Conservation (phyloP, 2,888 invertebrate species). For the Phytoseiulus persimilis region DNA sequence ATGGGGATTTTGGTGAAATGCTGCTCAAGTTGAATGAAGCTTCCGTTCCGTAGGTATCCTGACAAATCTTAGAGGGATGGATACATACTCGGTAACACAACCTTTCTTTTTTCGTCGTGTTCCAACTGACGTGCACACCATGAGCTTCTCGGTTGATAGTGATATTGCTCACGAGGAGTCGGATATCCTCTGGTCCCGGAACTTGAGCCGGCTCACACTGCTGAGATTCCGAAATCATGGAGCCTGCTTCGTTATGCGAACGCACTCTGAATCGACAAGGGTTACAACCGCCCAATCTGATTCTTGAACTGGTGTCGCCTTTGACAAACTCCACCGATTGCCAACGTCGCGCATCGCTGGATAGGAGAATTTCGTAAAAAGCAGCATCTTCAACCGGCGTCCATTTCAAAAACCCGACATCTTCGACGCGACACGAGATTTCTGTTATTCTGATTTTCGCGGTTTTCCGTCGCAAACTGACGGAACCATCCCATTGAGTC, state of each 20-base stretch:
- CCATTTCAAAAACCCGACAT: background rate
- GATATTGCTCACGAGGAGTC: background rate
- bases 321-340: background rate
- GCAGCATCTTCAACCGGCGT: background rate
- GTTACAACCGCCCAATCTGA: background rate
- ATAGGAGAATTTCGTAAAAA: background rate
- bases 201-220: background rate
- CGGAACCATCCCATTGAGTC: background rate
- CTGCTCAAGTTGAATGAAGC: background rate
- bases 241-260: background rate
- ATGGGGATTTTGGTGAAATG: background rate
- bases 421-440: background rate
- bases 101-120: background rate
- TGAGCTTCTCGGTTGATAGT: background rate
- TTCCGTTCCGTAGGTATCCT: background rate
- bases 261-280: background rate
- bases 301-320: background rate
- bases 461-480: background rate
- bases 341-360: background rate
- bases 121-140: background rate
- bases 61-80: background rate
- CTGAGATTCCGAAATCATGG: background rate
- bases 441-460: background rate
- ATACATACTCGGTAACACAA: background rate
- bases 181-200: background rate